Base-by-base conservation (phyloP, 2,113 vertebrate species). In the Anarhynchus alexandrinus region DNA sequence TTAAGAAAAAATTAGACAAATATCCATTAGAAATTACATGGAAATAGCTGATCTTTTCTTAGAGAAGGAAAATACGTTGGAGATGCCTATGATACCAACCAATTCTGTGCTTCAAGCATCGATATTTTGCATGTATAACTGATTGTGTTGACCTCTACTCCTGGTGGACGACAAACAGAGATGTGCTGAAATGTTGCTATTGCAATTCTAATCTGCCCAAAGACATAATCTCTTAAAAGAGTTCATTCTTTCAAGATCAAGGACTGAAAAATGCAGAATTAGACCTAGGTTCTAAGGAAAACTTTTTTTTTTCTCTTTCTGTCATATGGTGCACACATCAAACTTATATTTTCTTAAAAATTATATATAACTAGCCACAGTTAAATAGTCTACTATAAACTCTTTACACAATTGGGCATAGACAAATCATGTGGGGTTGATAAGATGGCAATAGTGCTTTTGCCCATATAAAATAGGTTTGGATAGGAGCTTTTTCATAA, bases 281-380 rank as follows among this genome's bases (percentile, higher is more conserved):
- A 61, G 12, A 52, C 1, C 1, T 11, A 49, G 5, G 1, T 15
- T 78, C 15, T 26, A 32, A 12, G 61, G 2, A 27, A 70, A 55
- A 26, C 4, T 12, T 77, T 2, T 0, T 83, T 57, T 83, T 69
- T 20, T 16, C 8, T 38, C 8, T 85, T 8, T 66, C 16, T 52
- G 11, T 32, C 10, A n/a, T 32, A n/a, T 14, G 6, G 3, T 10
- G 30, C 2, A 69, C 12, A 16, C 3, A 38, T 17, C 7, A 81
- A 65, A 69, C 1, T 43, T 62, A 8, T n/a, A 5, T 2, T 10
- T 47, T 23, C 21, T 67, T 69, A 64, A 71, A 74, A 29, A 11
- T 4, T 10, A 22, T 5, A 7, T 30, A 7, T 58, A 59, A 34
- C 17, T n/a, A 64, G 1, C 3, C 15, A 42, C 8, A 27, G 2